Conservation (phyloP, 2,797 vertebrate genomes). For the Philypnodon macrostomus region DNA sequence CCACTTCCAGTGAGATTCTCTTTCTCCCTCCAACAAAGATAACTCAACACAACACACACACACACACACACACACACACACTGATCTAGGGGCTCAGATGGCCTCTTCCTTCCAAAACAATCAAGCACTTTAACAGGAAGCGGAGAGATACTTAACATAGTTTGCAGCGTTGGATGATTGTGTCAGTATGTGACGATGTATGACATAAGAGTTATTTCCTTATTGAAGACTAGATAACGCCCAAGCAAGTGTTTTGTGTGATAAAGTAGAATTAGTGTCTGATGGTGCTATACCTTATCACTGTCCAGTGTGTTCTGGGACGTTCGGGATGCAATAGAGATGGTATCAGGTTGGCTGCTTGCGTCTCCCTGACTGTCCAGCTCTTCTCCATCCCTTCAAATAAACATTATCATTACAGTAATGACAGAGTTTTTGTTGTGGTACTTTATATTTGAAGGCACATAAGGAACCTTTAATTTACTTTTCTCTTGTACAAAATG, state of each 20-base stretch:
- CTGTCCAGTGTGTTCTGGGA: slow-evolving; percentile 98
- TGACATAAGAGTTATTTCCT: background rate
- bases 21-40: slow-evolving; percentile 16
- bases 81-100: slow-evolving; percentile 40
- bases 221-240: background rate
- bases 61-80: slow-evolving; percentile 15
- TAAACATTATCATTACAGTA: slow-evolving; percentile 7
- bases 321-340: slow-evolving; percentile 95
- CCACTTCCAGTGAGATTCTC: slow-evolving; percentile 27
- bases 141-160: slow-evolving; percentile 12
- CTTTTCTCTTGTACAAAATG: too few relatives aligned
- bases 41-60: slow-evolving; percentile 13
- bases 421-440: background rate
- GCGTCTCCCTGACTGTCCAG: slow-evolving; percentile 97
- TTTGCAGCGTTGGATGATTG: slow-evolving; percentile 8
- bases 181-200: slow-evolving; percentile 10
- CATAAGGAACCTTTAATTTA: too few relatives aligned
- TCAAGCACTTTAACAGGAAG: slow-evolving; percentile 41
- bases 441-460: background rate
- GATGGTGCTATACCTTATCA: slow-evolving; percentile 83
- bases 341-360: slow-evolving; percentile 97
- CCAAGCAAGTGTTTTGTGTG: background rate
- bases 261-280: background rate
- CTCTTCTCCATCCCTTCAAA: slow-evolving; percentile 90
- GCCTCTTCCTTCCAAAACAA: slow-evolving; percentile 40